Conservation (phyloP, 2,888 invertebrate genomes). For the Gasteruption jaculator region DNA sequence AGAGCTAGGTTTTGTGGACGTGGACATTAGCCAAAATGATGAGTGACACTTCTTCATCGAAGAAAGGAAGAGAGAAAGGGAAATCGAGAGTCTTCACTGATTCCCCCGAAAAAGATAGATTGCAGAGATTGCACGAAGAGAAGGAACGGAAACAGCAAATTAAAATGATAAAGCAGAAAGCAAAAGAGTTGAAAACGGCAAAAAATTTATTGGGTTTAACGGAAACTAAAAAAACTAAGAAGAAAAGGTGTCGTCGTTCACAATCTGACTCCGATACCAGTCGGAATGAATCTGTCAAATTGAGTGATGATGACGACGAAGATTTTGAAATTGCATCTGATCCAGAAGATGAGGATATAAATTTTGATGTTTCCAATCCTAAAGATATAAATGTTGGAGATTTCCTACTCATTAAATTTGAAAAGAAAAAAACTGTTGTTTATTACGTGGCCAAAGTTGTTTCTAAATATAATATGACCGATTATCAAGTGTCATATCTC, state of each 20-base stretch:
- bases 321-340: constrained; percentile 8
- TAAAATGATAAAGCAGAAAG: neutral
- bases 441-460: no score
- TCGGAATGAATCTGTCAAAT: constrained; percentile 3
- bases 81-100: constrained; percentile 15
- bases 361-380: no score
- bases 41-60: neutral
- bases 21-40: no score
- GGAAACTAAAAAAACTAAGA: constrained; percentile 8
- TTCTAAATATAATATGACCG: no score
- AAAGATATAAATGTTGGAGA: constrained; percentile 5
- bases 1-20: no score
- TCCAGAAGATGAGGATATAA: constrained; percentile 4
- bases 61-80: constrained; percentile 7
- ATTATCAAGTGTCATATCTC: no score
- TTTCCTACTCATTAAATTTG: constrained; percentile 9
- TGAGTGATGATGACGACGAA: constrained; percentile 2
- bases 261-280: constrained; percentile 6
- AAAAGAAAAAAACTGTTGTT: no score
- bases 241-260: constrained; percentile 4
- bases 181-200: constrained; percentile 7
- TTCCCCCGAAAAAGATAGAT: constrained; percentile 12
- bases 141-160: constrained; percentile 7
- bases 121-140: no score
- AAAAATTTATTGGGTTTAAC: constrained; percentile 5